Conservation (phyloP, 2,888 invertebrate genomes). For the Erynnis tages region DNA sequence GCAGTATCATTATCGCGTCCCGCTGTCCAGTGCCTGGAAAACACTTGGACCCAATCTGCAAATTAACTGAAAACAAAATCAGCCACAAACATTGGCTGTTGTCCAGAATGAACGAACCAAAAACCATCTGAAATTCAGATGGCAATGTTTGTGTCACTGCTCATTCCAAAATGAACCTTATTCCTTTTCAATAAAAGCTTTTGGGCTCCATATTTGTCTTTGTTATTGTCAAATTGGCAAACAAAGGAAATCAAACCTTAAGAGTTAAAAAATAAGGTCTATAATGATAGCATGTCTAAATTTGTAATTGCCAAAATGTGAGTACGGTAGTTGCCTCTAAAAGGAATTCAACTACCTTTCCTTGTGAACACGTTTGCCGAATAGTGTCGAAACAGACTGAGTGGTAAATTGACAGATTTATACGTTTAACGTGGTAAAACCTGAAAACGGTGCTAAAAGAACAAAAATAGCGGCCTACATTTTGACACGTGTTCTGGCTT, state of each 20-base stretch:
- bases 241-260: conserved; percentile 13
- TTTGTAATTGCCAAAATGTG: not conserved
- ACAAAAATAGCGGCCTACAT: not conserved
- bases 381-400: conserved; percentile 1
- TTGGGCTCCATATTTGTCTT: not conserved
- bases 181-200: not conserved
- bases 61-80: conserved; percentile 67
- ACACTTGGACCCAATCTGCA: conserved; percentile 41
- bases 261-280: not conserved
- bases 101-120: conserved; percentile 35
- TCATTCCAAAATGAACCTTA: not conserved
- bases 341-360: conserved; percentile 20
- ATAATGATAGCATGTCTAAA: not conserved
- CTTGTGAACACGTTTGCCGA: conserved; percentile 3
- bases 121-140: conserved; percentile 24
- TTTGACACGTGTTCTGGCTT: no score
- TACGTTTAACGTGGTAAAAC: not conserved
- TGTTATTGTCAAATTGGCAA: not conserved
- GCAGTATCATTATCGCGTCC: conserved; percentile 2
- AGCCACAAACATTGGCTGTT: conserved; percentile 55
- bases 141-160: not conserved
- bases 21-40: conserved; percentile 22
- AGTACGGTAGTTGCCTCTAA: conserved; percentile 3
- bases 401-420: conserved; percentile 10
- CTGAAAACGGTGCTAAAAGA: not conserved